A percentile compares a stretch with the other conserved stretches of the same genome.
phyloP scores from a whole-genome alignment of 1,140 invertebrate genomes.

The Euborellia annulipes region DNA sequence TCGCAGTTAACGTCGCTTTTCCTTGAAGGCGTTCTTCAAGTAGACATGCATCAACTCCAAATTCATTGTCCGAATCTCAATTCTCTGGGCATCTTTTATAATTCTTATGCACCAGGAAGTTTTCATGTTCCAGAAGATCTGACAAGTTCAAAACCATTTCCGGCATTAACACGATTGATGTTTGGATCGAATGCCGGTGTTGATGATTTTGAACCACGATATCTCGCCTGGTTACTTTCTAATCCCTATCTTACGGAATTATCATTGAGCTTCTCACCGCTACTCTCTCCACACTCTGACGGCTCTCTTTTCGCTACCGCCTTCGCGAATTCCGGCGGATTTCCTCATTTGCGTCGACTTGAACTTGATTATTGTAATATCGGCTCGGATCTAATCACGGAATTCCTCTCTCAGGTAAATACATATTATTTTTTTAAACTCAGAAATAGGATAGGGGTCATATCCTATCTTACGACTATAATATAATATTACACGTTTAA shows the following conservation, averaged over 20 bases:
- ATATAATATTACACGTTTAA: no score
- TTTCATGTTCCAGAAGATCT: conserved; percentile 8
- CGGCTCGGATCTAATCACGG: conserved; percentile 9
- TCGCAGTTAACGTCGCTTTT: conserved; percentile 6
- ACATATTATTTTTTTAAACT: background rate
- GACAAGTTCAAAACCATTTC: conserved; percentile 6
- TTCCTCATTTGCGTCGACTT: conserved; percentile 9
- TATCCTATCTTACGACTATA: no score
- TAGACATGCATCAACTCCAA: conserved; percentile 8
- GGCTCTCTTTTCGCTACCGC: conserved; percentile 8
- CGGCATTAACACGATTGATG: conserved; percentile 5
- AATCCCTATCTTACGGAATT: conserved; percentile 10
- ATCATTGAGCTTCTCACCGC: conserved; percentile 9
- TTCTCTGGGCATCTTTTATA: conserved; percentile 11
- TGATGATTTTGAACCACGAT: conserved; percentile 8
- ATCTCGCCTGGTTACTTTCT: conserved; percentile 9
- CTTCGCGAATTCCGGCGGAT: conserved; percentile 8
- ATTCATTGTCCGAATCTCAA: conserved; percentile 5
- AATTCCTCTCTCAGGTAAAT: conserved; percentile 7
- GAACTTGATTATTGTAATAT: conserved; percentile 14
- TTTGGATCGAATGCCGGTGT: conserved; percentile 12
- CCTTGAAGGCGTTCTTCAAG: conserved; percentile 9
- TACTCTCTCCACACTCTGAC: conserved; percentile 10
- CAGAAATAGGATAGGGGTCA: no score
- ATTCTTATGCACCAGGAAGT: conserved; percentile 6